A percentile compares a stretch with the other conserved stretches of the same genome.
phyloP scores from a whole-genome alignment of 2,888 invertebrate genomes.

The Amblyjoppa fuscipennis region DNA sequence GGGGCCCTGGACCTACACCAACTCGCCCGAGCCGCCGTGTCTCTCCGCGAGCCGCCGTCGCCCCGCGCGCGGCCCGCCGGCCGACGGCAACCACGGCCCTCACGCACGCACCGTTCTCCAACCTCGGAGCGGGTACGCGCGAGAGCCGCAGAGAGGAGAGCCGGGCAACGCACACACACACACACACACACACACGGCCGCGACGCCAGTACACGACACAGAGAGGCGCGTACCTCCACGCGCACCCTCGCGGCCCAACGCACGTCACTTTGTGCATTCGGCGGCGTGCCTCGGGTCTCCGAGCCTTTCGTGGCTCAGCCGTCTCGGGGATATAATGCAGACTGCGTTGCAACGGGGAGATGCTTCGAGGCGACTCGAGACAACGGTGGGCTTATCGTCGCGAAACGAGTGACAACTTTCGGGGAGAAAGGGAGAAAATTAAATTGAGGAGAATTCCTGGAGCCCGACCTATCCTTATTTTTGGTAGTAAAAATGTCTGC shows the following conservation, averaged over 20 bases:
- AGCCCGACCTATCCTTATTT: no score
- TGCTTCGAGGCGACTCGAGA: no score
- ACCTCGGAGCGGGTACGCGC: conserved; percentile 38
- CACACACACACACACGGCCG: neutral
- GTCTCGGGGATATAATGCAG: neutral
- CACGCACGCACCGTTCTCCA: conserved; percentile 73
- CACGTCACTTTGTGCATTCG: conserved; percentile 57
- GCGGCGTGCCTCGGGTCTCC: conserved; percentile 42
- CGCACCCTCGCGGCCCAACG: conserved; percentile 59
- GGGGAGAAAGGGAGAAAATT: no score
- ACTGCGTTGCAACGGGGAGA: no score
- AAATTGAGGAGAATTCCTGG: no score
- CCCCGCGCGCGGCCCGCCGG: conserved; percentile 57
- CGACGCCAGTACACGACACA: conserved; percentile 40
- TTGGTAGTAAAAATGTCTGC: no score
- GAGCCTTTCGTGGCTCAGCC: conserved; percentile 7
- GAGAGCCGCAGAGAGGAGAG: conserved; percentile 27
- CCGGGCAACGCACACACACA: conserved; percentile 50
- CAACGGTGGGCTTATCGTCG: no score
- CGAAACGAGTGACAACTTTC: no score
- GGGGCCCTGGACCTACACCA: conserved; percentile 85
- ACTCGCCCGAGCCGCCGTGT: conserved; percentile 74
- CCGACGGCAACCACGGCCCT: conserved; percentile 67
- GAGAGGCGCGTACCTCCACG: conserved; percentile 65
- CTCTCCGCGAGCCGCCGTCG: conserved; percentile 58